Conservation (phyloP, 1,140 invertebrate genomes). For the Tetragonula clypearis region DNA sequence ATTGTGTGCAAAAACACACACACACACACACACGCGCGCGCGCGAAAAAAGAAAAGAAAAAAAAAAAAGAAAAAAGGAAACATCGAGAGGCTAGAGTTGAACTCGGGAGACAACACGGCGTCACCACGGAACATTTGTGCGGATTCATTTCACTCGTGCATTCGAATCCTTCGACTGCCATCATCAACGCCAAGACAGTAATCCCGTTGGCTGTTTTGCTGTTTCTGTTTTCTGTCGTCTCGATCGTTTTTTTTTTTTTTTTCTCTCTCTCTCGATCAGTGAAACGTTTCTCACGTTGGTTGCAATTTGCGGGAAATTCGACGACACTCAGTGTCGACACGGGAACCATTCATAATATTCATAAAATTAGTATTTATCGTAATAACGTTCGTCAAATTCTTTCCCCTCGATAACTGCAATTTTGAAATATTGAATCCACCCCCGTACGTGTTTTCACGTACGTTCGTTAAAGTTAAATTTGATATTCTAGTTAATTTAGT, state of each 20-base stretch:
- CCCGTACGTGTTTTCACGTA: too few species aligned
- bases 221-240: neutral
- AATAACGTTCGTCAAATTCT: too few species aligned
- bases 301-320: too few species aligned
- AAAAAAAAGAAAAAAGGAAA: neutral
- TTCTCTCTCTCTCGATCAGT: rapidly evolving
- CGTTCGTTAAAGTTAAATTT: too few species aligned
- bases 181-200: neutral
- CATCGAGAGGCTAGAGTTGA: neutral
- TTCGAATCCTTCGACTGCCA: neutral
- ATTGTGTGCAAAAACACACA: conserved; percentile 10
- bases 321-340: too few species aligned
- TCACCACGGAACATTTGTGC: neutral
- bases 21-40: neutral
- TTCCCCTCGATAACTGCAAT: too few species aligned
- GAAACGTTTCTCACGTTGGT: neutral
- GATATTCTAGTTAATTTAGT: neutral
- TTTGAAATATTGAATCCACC: too few species aligned
- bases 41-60: too few species aligned
- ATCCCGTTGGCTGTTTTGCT: neutral
- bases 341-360: too few species aligned
- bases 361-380: too few species aligned
- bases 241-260: neutral
- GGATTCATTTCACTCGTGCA: neutral
- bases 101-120: conserved; percentile 5